A percentile compares a stretch with the other conserved stretches of the same genome.
Conservation (phyloP, 2,113 vertebrate genomes). For the Bubalus kerabau region DNA sequence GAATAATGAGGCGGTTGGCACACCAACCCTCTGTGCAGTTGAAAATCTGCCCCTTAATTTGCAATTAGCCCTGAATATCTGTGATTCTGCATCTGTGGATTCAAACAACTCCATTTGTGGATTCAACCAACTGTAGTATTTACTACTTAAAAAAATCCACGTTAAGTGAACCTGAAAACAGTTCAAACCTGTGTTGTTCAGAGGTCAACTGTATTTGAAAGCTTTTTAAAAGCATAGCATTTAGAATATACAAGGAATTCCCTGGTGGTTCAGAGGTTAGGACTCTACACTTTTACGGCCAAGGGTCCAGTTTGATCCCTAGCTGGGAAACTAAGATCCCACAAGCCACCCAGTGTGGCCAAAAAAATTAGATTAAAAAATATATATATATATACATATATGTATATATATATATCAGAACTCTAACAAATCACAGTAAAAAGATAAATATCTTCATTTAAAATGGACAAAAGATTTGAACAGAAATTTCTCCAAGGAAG, state of each 20-base stretch:
- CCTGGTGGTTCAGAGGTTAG: background rate
- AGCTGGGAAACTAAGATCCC: background rate
- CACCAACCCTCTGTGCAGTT: background rate
- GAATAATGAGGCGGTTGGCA: background rate
- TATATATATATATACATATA: too few relatives aligned
- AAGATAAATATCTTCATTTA: background rate
- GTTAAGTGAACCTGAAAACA: background rate
- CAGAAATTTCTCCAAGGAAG: background rate
- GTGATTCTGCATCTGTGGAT: background rate
- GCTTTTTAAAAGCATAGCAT: background rate
- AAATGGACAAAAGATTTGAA: background rate
- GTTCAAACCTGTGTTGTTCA: background rate
- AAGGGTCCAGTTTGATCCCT: background rate
- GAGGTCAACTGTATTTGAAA: background rate
- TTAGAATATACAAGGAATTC: background rate
- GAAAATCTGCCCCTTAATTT: background rate
- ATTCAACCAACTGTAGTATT: background rate
- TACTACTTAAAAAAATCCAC: background rate
- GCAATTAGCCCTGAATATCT: background rate
- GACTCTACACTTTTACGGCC: rapidly evolving
- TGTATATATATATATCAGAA: background rate
- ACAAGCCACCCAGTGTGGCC: background rate
- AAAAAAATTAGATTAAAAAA: background rate
- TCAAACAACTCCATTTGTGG: background rate
- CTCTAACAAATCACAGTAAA: background rate